phyloP scores from a whole-genome alignment of 2,113 vertebrate species.

The Macquaria australasica region DNA sequence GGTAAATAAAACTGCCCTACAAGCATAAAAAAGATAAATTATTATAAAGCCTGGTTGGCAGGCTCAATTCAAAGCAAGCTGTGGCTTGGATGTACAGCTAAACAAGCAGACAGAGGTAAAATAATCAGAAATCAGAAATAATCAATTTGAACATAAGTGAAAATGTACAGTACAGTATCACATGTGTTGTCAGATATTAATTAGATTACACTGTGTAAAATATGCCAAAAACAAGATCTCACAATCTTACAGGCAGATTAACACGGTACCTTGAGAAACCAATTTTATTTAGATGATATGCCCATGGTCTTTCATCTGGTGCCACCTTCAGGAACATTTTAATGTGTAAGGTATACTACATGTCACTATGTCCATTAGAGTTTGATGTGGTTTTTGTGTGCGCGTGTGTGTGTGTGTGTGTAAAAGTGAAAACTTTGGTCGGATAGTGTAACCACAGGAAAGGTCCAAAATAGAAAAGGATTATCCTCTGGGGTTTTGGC shows the following conservation, averaged over 20 bases:
- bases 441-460: too few relatives aligned
- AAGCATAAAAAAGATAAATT: background rate
- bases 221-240: background rate
- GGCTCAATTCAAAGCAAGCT: background rate
- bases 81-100: background rate
- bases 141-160: background rate
- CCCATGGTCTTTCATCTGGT: background rate
- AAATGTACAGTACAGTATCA: background rate
- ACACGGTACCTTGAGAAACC: background rate
- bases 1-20: conserved; percentile 2
- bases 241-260: background rate
- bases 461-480: too few relatives aligned
- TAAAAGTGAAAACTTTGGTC: too few relatives aligned
- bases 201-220: conserved; percentile 10
- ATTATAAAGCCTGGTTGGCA: background rate
- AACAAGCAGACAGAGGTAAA: background rate
- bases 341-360: background rate
- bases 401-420: too few relatives aligned
- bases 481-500: too few relatives aligned
- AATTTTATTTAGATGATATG: background rate
- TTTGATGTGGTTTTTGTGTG: too few relatives aligned
- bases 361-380: background rate
- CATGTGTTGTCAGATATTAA: conserved; percentile 13
- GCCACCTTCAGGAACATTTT: background rate
- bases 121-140: conserved; percentile 1